phyloP scores from a whole-genome alignment of 1,140 invertebrate species.

The Antheraea pernyi region DNA sequence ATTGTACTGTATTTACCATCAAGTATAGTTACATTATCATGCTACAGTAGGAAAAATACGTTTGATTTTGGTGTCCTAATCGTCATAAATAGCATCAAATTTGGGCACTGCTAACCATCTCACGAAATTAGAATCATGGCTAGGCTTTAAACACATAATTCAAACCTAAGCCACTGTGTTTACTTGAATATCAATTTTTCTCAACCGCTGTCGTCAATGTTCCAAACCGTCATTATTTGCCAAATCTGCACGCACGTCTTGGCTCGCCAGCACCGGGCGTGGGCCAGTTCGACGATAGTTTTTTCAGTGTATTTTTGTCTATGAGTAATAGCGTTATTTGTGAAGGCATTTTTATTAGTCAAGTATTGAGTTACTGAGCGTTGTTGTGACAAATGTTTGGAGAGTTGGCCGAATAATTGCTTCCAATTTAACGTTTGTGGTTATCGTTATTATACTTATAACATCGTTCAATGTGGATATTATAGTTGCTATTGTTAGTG shows the following conservation, averaged over 20 bases:
- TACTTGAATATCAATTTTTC: conserved; percentile 23
- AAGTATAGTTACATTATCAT: too few relatives aligned
- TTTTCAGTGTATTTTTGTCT: conserved; percentile 49
- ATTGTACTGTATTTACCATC: too few relatives aligned
- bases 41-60: too few relatives aligned
- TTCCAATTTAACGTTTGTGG: background rate
- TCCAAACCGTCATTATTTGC: conserved; percentile 11
- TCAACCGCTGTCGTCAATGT: conserved; percentile 16
- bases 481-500: too few relatives aligned
- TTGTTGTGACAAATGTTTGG: conserved; percentile 39
- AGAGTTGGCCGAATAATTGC: conserved; percentile 3
- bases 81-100: too few relatives aligned
- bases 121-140: too few relatives aligned
- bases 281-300: conserved; percentile 38
- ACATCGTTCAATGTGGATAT: background rate
- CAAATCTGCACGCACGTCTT: conserved; percentile 27
- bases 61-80: too few relatives aligned
- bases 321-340: conserved; percentile 63
- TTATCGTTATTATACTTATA: background rate
- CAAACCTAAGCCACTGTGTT: conserved; percentile 17
- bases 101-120: too few relatives aligned
- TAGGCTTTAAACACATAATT: background rate
- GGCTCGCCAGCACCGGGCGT: conserved; percentile 37
- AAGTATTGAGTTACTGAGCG: conserved; percentile 48
- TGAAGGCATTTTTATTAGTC: conserved; percentile 50